Evolutionary conservation across 1,140 invertebrate species (phyloP).

Genomic region (Procambarus clarkii): DNA sequence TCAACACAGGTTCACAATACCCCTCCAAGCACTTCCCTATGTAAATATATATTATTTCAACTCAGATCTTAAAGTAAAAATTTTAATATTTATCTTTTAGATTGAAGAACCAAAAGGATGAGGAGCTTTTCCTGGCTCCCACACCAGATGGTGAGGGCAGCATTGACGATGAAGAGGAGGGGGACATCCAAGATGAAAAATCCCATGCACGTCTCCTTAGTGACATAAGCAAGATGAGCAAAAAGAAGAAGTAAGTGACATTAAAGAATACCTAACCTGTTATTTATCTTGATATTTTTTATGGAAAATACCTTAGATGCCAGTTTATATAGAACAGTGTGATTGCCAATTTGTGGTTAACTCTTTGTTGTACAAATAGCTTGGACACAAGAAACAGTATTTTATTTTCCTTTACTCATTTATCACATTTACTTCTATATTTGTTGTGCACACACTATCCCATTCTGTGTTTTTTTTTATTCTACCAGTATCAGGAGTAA

Average conservation of each 20-base stretch:
- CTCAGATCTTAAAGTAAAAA: neutral
- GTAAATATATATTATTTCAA: no score
- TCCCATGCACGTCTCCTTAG: slow-evolving; percentile 28
- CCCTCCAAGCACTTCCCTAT: no score
- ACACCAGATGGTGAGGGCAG: neutral
- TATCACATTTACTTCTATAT: no score
- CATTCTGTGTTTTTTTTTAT: no score
- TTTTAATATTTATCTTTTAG: slow-evolving; percentile 8
- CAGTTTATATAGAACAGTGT: neutral
- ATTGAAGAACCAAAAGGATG: slow-evolving; percentile 13
- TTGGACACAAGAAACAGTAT: neutral
- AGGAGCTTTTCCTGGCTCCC: slow-evolving; percentile 7
- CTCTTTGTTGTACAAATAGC: neutral
- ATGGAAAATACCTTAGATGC: neutral
- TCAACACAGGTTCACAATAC: no score
- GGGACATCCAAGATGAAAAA: neutral
- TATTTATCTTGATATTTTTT: neutral
- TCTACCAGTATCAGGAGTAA: no score
- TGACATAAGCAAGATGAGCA: slow-evolving; percentile 28
- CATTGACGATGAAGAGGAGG: neutral
- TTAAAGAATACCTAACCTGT: neutral
- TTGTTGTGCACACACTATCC: no score
- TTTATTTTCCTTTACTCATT: no score
- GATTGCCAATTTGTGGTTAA: neutral
- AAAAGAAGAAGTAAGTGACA: slow-evolving; percentile 3